phyloP scores from a whole-genome alignment of 2,113 vertebrate genomes.

The Anarrhichthys ocellatus region DNA sequence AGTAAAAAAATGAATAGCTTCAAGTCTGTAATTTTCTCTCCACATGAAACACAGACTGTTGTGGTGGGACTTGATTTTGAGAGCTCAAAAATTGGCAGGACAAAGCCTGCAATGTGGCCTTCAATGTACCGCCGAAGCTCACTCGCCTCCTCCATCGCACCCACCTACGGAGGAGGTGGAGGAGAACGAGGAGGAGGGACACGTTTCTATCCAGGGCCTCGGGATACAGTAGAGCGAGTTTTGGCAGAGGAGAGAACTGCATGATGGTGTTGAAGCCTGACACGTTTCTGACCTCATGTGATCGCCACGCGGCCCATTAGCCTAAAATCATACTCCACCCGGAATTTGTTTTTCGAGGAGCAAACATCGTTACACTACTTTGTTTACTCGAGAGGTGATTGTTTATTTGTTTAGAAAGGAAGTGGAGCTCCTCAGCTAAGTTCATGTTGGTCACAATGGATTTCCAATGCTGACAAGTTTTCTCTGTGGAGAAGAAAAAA shows the following conservation, averaged over 20 bases:
- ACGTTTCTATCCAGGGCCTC: conserved; percentile 48
- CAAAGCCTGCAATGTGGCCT: conserved; percentile 34
- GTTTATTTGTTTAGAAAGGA: background rate
- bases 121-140: conserved; percentile 43
- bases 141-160: conserved; percentile 69
- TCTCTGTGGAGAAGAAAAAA: background rate
- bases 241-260: conserved; percentile 33
- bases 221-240: conserved; percentile 35
- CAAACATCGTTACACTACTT: background rate
- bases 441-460: background rate
- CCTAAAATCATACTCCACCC: background rate
- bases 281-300: conserved; percentile 27
- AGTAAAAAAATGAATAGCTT: background rate
- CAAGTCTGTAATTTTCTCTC: conserved; percentile 3
- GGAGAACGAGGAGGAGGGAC: conserved; percentile 57
- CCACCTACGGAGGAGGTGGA: conserved; percentile 68
- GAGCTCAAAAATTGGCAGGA: conserved; percentile 42
- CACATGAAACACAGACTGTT: background rate
- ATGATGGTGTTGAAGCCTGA: conserved; percentile 30
- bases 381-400: background rate
- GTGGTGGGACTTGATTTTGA: conserved; percentile 29
- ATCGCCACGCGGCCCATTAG: background rate
- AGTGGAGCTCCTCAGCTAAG: background rate
- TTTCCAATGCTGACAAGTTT: background rate
- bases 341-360: background rate